Base-by-base conservation (phyloP, 2,113 vertebrate species). In the Cettia cetti region DNA sequence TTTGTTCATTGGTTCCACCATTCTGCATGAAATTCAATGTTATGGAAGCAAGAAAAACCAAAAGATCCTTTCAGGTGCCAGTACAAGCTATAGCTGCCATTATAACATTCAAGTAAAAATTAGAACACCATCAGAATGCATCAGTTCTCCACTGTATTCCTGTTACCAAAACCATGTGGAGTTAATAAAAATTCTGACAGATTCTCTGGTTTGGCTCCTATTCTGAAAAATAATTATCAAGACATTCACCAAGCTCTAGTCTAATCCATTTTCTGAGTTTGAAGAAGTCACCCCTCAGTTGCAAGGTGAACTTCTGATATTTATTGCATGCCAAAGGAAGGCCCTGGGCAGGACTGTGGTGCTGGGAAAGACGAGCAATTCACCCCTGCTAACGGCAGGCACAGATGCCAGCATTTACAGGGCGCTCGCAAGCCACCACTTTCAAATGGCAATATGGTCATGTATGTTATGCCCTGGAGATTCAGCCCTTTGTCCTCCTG, bases 321-420 rank as follows among this genome's bases (percentile, higher is more conserved):
- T 57, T 76, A 56, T 2, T 80, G 80, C n/a, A 7, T n/a, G 59
- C 37, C n/a, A 7, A 69, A 37, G 1, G 15, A 69, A 61, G 54
- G 7, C 12, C 33, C 72, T 60, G 54, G 11, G n/a, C 50, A 81
- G 24, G 37, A n/a, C 16, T 2, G 11, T 2, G 5, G 11, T 14
- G 39, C 26, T 9, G 16, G 39, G 39, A 22, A 21, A 40, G 61
- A 35, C 0, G 0, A 85, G n/a, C 5, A 69, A 27, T 7, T 52
- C 60, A 18, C 17, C 27, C 3, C 2, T 47, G 30, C 50, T 72
- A 44, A 66, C 0, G 0, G 59, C 59, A 78, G 52, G 52, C 66
- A 86, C 52, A 89, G 80, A n/a, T 44, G 22, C 63, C 75, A 76
- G 63, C 47, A 53, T 37, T 64, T 15, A 57, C 42, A 89, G 42